Conservation (phyloP, 2,888 invertebrate genomes). For the Hirtodrosophila confusa region DNA sequence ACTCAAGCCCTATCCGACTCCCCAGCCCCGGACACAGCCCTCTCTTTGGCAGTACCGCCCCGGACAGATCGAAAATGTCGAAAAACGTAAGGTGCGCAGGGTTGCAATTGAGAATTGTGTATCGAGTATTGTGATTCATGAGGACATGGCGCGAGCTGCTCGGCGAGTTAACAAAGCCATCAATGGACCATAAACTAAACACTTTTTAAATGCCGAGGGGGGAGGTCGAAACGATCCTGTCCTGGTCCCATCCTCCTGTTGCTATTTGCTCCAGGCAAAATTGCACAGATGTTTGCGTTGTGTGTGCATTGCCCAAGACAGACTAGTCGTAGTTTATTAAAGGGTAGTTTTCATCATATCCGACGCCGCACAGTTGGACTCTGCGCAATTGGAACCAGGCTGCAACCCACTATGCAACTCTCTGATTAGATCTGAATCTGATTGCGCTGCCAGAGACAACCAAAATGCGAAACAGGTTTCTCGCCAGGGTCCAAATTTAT, state of each 20-base stretch:
- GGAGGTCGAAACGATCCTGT: slow-evolving; percentile 41
- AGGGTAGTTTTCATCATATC: slow-evolving; percentile 84
- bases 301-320: slow-evolving; percentile 23
- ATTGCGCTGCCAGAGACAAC: slow-evolving; percentile 30
- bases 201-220: slow-evolving; percentile 78
- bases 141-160: slow-evolving; percentile 52
- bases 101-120: slow-evolving; percentile 54
- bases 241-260: slow-evolving; percentile 11
- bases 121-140: slow-evolving; percentile 54
- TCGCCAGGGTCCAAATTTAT: slow-evolving; percentile 71
- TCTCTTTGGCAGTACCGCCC: slow-evolving; percentile 53
- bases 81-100: slow-evolving; percentile 81
- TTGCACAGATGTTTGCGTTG: slow-evolving; percentile 78
- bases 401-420: slow-evolving; percentile 59
- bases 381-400: slow-evolving; percentile 63
- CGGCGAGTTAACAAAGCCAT: slow-evolving; percentile 83
- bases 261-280: slow-evolving; percentile 48
- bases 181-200: slow-evolving; percentile 83
- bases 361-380: slow-evolving; percentile 69
- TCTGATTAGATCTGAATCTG: slow-evolving; percentile 77
- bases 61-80: slow-evolving; percentile 82
- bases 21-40: slow-evolving; percentile 19
- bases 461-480: slow-evolving; percentile 63
- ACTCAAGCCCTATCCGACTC: neutral
- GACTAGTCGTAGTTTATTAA: slow-evolving; percentile 65